Evolutionary conservation across 2,797 vertebrate species (phyloP), one percentile per base, ranked within the genome.

Genomic region (Galaxias olidus): DNA sequence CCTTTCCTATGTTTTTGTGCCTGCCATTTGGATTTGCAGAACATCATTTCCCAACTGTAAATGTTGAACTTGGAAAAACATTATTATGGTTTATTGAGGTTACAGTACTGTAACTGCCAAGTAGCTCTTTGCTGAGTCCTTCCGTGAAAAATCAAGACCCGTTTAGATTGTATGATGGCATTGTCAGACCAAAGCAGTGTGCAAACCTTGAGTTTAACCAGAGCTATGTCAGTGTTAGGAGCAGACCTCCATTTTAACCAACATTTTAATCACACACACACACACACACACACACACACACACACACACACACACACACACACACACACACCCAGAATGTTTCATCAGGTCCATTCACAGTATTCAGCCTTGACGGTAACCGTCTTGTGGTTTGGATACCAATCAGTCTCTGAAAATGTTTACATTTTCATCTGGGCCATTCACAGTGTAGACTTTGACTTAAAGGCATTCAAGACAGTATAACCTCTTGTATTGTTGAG

Each of bases 361-460:
- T 88, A 75, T 79, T 71, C 61, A 48, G 84, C 79, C 77, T 72
- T 90, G 90, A 90, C 87, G 86, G 87, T 83, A 87, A 86, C 76
- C 84, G 88, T 87, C 87, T 76, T 88, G 86, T 83, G 91, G 89
- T 91, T 85, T 83, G 88, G 87, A 87, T 83, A 83, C 86, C 84
- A 90, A 91, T 88, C 85, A 87, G 86, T 83, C 81, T 87, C 85
- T 57, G 50, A 80, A 56, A 86, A 83, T 90, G 88, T 90, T 90
- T 90, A 88, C 85, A 81, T 90, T 87, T 45, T 84, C 71, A 69
- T 46, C 78, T 68, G 63, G 58, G 9, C n/a, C 15, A 60, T 53
- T 49, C 51, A 30, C 30, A 30, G 30, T 30, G 30, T 30, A 30
- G 3, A 30, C 30, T 30, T 30, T 30, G 30, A 30, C 30, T 30